Evolutionary conservation across 2,797 vertebrate species (phyloP), one percentile per base, ranked within the genome.

Genomic region (Sebastes trivittatus): DNA sequence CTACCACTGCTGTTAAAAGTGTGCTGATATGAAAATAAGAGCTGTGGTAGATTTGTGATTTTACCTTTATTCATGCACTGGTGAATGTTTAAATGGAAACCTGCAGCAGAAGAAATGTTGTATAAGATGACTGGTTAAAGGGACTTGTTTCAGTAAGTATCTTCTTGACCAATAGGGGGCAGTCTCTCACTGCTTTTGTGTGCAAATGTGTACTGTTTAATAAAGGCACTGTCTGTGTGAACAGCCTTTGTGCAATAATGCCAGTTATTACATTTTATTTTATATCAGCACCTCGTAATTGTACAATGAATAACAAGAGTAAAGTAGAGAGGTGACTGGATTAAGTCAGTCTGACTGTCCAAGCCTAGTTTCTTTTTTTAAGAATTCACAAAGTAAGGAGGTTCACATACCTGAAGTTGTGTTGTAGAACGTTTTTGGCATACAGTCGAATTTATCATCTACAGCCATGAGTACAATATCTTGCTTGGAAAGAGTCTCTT

Each of bases 401-500:
- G 3, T 16, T 49, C 1, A 23, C 20, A 16, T 87, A 78, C 80
- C 77, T 83, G 2, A 6, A 10, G 0, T 4, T 1, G 3, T 1
- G 0, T 0, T 60, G 46, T 25, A 27, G 8, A 52, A 0, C 3
- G 20, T 0, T 0, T 1, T 54, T 34, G 55, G 55, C 3, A 59
- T 2, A 59, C 71, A 86, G 0, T 0, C 0, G 13, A 0, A 18
- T 0, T 0, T 0, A 0, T 0, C 0, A 1, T 11, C 0, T 18
- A 0, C 0, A 4, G 0, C 0, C 13, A 78, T 42, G 72, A 82
- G 0, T 1, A 68, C 54, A n/a, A 77, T 68, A 20, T 88, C 62
- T 8, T 75, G 78, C 0, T 52, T n/a, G 30, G 8, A 69, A 2
- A 83, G 13, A 58, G 10, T 25, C 0, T 22, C 2, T 10, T 64